Evolutionary conservation across 2,797 vertebrate genomes (phyloP).

Genomic region (Scolopax bukidnonensis): DNA sequence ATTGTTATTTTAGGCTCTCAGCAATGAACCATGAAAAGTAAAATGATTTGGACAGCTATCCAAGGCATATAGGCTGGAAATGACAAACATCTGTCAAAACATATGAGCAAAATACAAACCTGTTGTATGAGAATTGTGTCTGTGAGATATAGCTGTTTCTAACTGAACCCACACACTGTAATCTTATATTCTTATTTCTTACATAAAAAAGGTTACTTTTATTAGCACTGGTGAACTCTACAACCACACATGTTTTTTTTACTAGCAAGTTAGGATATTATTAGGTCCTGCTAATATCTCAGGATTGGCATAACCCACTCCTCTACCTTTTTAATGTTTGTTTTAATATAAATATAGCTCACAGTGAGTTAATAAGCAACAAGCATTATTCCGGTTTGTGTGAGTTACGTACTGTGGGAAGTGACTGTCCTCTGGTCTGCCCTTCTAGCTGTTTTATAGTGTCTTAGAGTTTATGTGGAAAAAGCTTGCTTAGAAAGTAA

Average conservation of each 20-base stretch:
- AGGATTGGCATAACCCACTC: not conserved
- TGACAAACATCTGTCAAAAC: conserved; percentile 42
- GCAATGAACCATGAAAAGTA: not conserved
- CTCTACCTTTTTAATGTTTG: not conserved
- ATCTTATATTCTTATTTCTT: not conserved
- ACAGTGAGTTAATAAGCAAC: not conserved
- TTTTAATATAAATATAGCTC: not conserved
- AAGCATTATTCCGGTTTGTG: not conserved
- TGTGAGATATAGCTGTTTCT: not conserved
- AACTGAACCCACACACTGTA: not conserved
- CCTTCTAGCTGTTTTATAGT: not conserved
- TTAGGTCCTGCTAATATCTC: not conserved
- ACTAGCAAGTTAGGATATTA: not conserved
- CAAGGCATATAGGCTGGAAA: not conserved
- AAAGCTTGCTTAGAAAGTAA: not conserved
- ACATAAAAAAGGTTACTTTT: not conserved
- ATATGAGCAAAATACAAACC: not conserved
- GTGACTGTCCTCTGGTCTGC: not conserved
- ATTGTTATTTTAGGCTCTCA: not conserved
- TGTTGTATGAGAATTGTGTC: not conserved
- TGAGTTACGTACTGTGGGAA: not conserved
- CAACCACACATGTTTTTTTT: not conserved
- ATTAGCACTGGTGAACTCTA: not conserved
- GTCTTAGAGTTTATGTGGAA: not conserved
- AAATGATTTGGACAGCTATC: not conserved